Conservation (phyloP, 2,888 invertebrate genomes). For the Caenorhabditis drosophilae region DNA sequence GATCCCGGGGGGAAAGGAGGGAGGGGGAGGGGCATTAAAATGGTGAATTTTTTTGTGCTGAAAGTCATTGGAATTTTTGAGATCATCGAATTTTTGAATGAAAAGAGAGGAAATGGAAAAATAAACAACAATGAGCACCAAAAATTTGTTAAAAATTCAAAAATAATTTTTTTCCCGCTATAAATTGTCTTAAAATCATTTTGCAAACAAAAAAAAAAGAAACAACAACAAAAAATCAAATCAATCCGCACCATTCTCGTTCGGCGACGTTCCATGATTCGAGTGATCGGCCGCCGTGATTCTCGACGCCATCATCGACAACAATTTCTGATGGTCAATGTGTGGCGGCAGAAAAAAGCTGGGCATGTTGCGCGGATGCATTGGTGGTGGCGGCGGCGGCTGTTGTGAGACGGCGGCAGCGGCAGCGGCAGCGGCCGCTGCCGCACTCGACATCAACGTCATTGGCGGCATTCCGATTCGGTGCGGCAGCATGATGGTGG, state of each 20-base stretch:
- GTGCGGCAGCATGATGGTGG: constrained; percentile 12
- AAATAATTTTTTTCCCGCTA: no score
- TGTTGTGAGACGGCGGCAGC: constrained; percentile 13
- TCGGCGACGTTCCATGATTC: constrained; percentile 5
- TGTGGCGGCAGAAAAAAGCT: constrained; percentile 22
- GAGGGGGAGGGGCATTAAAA: neutral
- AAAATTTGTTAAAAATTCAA: no score
- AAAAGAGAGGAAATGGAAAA: no score
- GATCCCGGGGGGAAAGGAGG: neutral
- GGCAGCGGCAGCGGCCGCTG: constrained; percentile 10
- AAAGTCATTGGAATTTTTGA: no score
- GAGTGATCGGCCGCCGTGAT: constrained; percentile 11
- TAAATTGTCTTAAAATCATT: no score
- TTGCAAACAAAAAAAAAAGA: no score
- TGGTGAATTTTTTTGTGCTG: no score
- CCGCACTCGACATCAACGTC: constrained; percentile 2
- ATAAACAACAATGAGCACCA: no score
- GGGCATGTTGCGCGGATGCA: constrained; percentile 21
- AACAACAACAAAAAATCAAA: neutral
- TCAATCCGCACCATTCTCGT: constrained; percentile 16
- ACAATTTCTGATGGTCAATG: constrained; percentile 27
- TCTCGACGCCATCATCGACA: constrained; percentile 39
- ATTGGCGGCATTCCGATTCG: constrained; percentile 24
- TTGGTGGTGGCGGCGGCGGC: constrained; percentile 8
- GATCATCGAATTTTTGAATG: no score